phyloP scores from a whole-genome alignment of 2,888 invertebrate species.

The Drosophila parthenogenetica region DNA sequence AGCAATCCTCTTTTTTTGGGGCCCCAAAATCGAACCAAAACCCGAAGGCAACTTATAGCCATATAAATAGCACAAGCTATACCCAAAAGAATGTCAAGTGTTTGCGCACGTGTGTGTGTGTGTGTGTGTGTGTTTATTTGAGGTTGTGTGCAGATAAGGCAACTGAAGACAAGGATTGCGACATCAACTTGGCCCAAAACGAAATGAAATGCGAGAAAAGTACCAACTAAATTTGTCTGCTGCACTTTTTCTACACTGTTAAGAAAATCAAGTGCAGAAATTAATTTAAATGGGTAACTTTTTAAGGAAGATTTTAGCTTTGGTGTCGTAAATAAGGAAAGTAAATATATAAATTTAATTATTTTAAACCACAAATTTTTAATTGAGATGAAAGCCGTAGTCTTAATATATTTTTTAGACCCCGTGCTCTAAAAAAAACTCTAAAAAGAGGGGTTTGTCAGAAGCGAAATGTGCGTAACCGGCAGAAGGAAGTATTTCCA shows the following conservation, averaged over 20 bases:
- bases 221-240: constrained; percentile 19
- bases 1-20: constrained; percentile 22
- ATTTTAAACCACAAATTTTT: too few relatives aligned
- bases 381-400: too few relatives aligned
- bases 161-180: constrained; percentile 9
- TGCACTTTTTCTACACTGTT: constrained; percentile 4
- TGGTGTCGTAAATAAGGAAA: too few relatives aligned
- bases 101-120: constrained; percentile 3
- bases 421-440: too few relatives aligned
- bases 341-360: too few relatives aligned
- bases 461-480: too few relatives aligned
- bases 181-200: constrained; percentile 26
- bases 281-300: too few relatives aligned
- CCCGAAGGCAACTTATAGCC: constrained; percentile 13
- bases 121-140: constrained; percentile 12
- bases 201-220: constrained; percentile 16
- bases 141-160: constrained; percentile 7
- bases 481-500: too few relatives aligned
- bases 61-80: constrained; percentile 36
- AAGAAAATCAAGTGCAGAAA: too few relatives aligned
- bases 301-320: too few relatives aligned
- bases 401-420: too few relatives aligned
- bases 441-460: too few relatives aligned
- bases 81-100: constrained; percentile 48
- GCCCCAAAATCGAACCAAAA: constrained; percentile 31